These are phyloP conservation scores for Lampropteryx suffumata DNA, from an alignment of 2,888 invertebrate genomes.

Conservation along the genomic window DNA sequence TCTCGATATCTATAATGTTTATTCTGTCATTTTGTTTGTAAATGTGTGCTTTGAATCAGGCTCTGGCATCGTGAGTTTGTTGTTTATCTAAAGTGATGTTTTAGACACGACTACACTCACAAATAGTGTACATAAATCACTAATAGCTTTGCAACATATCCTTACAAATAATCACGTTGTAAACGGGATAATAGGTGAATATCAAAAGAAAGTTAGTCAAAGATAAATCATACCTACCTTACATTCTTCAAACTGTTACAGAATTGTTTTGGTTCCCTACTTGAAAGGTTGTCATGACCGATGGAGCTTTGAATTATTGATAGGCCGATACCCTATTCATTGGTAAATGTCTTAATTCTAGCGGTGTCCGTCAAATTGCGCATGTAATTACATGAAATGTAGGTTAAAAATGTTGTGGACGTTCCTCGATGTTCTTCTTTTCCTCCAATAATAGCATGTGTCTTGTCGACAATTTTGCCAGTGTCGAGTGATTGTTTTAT, in stretches of 20 bases:
- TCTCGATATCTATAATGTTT: too few species aligned
- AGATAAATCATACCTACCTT: background rate
- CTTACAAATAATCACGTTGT: too few species aligned
- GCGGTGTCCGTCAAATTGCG: background rate
- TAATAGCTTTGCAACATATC: too few species aligned
- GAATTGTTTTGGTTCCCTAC: constrained; percentile 11
- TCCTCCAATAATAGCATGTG: too few species aligned
- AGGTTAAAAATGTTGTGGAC: background rate
- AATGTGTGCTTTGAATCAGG: constrained; percentile 6
- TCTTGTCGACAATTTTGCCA: too few species aligned
- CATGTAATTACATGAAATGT: background rate
- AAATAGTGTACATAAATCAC: too few species aligned
- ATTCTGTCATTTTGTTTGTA: constrained; percentile 10
- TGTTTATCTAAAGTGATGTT: too few species aligned
- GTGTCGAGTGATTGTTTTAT: too few species aligned
- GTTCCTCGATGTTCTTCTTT: too few species aligned
- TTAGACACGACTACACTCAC: too few species aligned
- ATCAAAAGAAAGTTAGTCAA: too few species aligned
- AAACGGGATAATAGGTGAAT: too few species aligned
- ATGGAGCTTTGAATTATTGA: constrained; percentile 48
- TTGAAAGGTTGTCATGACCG: constrained; percentile 32
- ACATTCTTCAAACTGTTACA: constrained; percentile 1
- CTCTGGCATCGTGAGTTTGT: background rate
- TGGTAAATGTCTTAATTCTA: background rate
- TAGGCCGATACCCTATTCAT: constrained; percentile 31